Base-by-base conservation (phyloP, 2,113 vertebrate species). In the Cebus imitator region DNA sequence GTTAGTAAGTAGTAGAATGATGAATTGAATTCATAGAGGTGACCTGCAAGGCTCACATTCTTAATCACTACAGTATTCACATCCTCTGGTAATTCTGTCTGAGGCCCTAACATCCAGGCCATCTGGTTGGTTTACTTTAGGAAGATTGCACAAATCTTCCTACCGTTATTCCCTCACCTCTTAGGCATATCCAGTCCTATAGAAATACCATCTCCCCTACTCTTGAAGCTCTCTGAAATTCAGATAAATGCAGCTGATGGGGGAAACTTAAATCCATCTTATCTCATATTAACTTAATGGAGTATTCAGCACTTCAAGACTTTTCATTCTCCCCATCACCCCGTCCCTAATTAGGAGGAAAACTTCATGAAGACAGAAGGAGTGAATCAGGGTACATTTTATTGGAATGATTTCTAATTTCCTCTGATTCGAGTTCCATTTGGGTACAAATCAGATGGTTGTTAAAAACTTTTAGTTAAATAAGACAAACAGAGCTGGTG, bases 381-480 rank as follows among this genome's bases (percentile, higher is more conserved):
- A 72, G 48, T 76, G 27, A 94, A 37, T 6, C 48, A 85, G 57
- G 43, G 76, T 79, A 97, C 12, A 70, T 91, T 35, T 89, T 58
- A 87, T 58, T 92, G 86, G 50, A 97, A 86, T 91, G 76, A 85
- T 93, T 98, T 98, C 93, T 97, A 94, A 97, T 93, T 96, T 92
- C 50, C 75, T 58, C 68, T 43, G 37, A 83, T 68, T 97, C 79
- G 72, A 94, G 91, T 95, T 95, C 85, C 80, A 96, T 52, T 87
- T 86, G 88, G 92, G 96, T 61, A 95, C 43, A 8, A 18, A 92
- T 86, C 96, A 97, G 50, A 83, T 25, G 9, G 48, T 57, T 92
- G 80, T 96, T 96, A 92, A 95, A 98, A 97, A 94, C 73, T 90
- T 94, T 96, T 89, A 97, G 96, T 98, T 96, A 97, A 97, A 90